Conservation (phyloP, 2,888 invertebrate species). For the Polylopha cassiicola region DNA sequence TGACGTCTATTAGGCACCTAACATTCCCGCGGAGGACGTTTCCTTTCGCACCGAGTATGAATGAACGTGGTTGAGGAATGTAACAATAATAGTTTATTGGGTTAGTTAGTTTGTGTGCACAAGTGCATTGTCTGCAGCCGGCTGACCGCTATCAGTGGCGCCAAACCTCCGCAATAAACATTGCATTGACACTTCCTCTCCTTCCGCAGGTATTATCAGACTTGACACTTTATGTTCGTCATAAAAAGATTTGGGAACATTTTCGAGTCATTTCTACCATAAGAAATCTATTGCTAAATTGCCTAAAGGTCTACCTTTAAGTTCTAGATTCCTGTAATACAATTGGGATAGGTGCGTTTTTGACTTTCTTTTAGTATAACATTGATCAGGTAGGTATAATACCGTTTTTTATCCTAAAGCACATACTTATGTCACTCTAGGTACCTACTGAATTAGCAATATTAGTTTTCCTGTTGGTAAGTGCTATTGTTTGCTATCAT, state of each 20-base stretch:
- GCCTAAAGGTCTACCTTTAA: too few relatives aligned
- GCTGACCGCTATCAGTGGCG: slow-evolving; percentile 40
- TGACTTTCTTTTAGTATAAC: too few relatives aligned
- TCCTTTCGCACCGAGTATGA: slow-evolving; percentile 34
- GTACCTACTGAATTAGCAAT: too few relatives aligned
- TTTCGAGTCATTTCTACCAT: background rate
- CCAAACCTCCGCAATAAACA: slow-evolving; percentile 32
- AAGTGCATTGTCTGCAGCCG: slow-evolving; percentile 10
- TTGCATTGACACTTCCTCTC: slow-evolving; percentile 19
- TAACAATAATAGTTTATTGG: slow-evolving; percentile 45
- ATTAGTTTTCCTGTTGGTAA: too few relatives aligned
- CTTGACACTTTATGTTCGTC: background rate
- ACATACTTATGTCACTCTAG: too few relatives aligned
- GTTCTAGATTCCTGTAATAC: too few relatives aligned
- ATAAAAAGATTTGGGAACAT: background rate
- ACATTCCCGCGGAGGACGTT: slow-evolving; percentile 2
- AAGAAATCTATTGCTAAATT: too few relatives aligned
- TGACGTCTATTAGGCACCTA: slow-evolving; percentile 6
- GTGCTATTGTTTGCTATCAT: too few relatives aligned
- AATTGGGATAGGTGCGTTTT: too few relatives aligned
- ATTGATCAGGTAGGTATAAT: too few relatives aligned
- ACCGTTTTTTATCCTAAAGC: too few relatives aligned
- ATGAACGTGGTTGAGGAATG: slow-evolving; percentile 33
- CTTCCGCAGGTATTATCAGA: slow-evolving; percentile 4
- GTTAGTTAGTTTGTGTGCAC: slow-evolving; percentile 45